Evolutionary conservation across 2,113 vertebrate species (phyloP).

Genomic region (Sapayoa aenigma): DNA sequence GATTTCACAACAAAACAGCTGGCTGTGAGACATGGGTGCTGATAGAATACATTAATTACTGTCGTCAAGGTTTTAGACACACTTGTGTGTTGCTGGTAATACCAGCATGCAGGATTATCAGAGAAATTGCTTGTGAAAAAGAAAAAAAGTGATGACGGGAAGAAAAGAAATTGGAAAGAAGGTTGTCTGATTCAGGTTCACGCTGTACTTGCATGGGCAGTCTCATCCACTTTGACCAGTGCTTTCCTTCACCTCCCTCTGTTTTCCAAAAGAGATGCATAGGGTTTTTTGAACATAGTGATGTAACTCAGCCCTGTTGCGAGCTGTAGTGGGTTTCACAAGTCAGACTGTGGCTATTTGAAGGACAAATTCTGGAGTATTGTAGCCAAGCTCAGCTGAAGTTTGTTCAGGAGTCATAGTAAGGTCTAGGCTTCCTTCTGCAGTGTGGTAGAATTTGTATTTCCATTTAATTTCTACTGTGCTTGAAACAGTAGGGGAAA

Average conservation of each 20-base stretch:
- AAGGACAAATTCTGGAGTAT: background rate
- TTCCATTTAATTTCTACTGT: background rate
- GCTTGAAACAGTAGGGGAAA: background rate
- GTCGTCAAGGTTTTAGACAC: conserved; percentile 72
- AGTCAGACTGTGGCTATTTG: background rate
- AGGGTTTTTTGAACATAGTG: background rate
- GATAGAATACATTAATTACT: conserved; percentile 73
- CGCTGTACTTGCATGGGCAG: background rate
- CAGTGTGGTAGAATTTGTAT: background rate
- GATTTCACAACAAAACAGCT: conserved; percentile 70
- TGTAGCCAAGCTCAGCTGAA: background rate
- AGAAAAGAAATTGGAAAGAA: background rate
- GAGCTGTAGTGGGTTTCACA: background rate
- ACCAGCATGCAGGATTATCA: conserved; percentile 38
- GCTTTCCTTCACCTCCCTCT: background rate
- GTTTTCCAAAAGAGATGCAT: background rate
- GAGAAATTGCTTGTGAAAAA: background rate
- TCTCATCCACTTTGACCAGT: background rate
- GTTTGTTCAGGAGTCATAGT: background rate
- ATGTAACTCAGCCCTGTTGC: background rate
- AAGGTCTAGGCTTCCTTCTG: background rate
- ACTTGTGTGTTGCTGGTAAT: conserved; percentile 55
- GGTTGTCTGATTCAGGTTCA: background rate
- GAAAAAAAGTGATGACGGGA: background rate
- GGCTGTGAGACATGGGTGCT: conserved; percentile 61